Base-by-base conservation (phyloP, 1,140 invertebrate species). In the Drosophila malerkotliana region DNA sequence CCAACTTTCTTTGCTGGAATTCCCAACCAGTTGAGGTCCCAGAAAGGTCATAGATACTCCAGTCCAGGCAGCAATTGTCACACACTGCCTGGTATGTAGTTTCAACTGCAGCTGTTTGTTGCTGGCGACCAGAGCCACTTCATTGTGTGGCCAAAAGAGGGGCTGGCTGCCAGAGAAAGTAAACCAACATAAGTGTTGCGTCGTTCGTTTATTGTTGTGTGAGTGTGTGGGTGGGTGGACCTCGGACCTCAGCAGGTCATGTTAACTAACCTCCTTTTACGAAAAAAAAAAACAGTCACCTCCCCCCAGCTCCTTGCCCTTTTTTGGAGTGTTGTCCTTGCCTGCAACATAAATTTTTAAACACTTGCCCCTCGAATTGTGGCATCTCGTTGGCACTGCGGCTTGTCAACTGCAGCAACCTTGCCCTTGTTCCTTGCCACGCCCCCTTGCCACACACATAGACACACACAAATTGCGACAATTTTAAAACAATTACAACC, bases 181-280 rank as follows among this genome's bases (percentile, higher is more conserved):
- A 88, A 88, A 79, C 82, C 82, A 63, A 88, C 82, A 87, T 88
- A 88, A 87, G 82, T 87, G 82, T 88, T 87, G 83, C 82, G 78
- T 76, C 78, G 69, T 87, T 77, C 75, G 71, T 79, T 79, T 87
- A 76, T 88, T 84, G 66, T 84, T 72, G 61, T 72, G 18, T 18
- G 18, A 18, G 61, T 72, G 61, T 71, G 82, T 53, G 37, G 21
- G 54, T 34, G 54, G 62, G 24, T 32, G 28, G 18, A 18, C 18
- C 52, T 63, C 51, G 57, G 72, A 74, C 72, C 69, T 34, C 58
- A 55, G 54, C 73, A 76, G 61, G 73, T 67, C 72, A 76, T 76
- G 73, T 75, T 76, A 76, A 76, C 73, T 76, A 76, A 76, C 73
- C 73, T 76, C 73, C 54, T 76, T 76, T 76, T n/a, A 18, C 41